phyloP scores from a whole-genome alignment of 2,113 vertebrate species.

The Caloenas nicobarica region DNA sequence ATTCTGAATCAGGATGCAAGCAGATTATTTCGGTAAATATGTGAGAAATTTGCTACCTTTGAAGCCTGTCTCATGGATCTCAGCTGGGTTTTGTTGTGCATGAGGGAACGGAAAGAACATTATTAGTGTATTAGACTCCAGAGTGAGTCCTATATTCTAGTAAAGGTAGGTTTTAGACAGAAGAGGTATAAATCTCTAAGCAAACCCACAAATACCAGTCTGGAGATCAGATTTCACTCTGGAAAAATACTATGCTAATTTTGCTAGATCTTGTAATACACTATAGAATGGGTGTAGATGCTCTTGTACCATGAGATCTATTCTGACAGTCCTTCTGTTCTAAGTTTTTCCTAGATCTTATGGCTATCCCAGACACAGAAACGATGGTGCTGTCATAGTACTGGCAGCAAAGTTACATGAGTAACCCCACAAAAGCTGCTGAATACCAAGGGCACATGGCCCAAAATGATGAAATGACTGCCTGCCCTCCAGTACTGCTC shows the following conservation, averaged over 20 bases:
- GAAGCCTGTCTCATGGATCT: not conserved
- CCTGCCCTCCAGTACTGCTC: not conserved
- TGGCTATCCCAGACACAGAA: not conserved
- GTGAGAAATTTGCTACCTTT: not conserved
- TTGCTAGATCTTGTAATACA: not conserved
- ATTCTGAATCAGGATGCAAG: not conserved
- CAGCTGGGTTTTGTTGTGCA: not conserved
- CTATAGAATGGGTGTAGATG: not conserved
- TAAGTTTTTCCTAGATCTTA: not conserved
- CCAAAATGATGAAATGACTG: not conserved
- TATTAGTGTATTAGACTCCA: not conserved
- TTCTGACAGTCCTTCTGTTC: not conserved
- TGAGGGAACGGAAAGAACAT: not conserved
- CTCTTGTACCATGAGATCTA: not conserved
- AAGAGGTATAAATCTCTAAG: not conserved
- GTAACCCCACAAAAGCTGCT: not conserved
- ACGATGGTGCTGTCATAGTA: not conserved
- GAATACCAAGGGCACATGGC: not conserved
- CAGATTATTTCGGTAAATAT: not conserved
- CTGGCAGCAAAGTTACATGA: not conserved
- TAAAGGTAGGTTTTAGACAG: not conserved
- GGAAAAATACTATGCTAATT: not conserved
- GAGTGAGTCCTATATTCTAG: not conserved
- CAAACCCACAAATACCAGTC: not conserved
- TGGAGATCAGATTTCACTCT: not conserved